Evolutionary conservation across 1,140 invertebrate species (phyloP), one percentile per base, ranked within the genome.

Genomic region (Danaus plexippus): DNA sequence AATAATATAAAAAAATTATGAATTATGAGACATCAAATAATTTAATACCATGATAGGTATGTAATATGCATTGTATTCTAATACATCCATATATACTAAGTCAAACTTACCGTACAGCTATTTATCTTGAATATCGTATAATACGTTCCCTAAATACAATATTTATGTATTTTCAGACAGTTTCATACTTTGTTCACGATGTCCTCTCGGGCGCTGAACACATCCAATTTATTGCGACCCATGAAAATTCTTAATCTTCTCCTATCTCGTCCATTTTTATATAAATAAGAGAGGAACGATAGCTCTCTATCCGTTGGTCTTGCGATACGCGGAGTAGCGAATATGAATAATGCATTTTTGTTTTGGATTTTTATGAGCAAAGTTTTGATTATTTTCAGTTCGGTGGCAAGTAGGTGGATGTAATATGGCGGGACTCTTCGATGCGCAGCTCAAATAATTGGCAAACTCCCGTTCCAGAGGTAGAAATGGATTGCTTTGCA

Each of bases 341-440:
- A 72, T 85, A 87, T 87, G 84, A 87, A 87, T 87, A 85, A 87
- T 87, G 84, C 80, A 87, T 87, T 87, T 85, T 87, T 87, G 84
- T 87, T 87, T 87, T 81, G 79, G 80, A 87, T 85, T 87, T 87
- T 87, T 87, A 87, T 87, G 84, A 77, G 80, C 22, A 84, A 87
- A 87, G 80, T 87, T 87, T 84, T 87, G 81, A 85, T 87, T 85
- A 87, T 87, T 85, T 87, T 83, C 81, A 83, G 79, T 85, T 84
- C 71, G 71, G 63, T 71, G 75, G 64, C 66, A 73, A 73, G 69
- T 80, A 79, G 70, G 77, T 78, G 77, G 60, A 63, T 71, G 69
- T 73, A 71, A 64, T 67, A 68, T 65, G 71, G 63, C 66, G 64
- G 59, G 67, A 65, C 66, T 73, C 69, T 73, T 71, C 69, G 67